Percentiles rank a stretch among this genome's conserved stretches.
Conservation (phyloP, 2,113 vertebrate genomes). For the Paramormyrops kingsleyae region DNA sequence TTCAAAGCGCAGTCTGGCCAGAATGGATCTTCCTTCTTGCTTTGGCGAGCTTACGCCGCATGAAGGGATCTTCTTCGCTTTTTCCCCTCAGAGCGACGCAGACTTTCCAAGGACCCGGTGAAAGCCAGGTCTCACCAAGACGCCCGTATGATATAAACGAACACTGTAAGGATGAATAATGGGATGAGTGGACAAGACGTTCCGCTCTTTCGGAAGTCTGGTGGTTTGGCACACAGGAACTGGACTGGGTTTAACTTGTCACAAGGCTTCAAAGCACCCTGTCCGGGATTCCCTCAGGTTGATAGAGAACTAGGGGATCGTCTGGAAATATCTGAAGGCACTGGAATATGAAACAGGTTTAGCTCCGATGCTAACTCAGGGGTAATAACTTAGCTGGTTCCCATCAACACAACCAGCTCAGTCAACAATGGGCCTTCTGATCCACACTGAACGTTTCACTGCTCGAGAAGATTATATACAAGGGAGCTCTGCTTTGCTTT, state of each 20-base stretch:
- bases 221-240: slow-evolving; percentile 52
- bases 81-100: slow-evolving; percentile 14
- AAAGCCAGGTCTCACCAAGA: slow-evolving; percentile 32
- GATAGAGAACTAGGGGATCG: slow-evolving; percentile 66
- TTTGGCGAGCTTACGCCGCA: slow-evolving; percentile 30
- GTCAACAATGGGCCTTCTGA: slow-evolving; percentile 52
- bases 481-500: neutral
- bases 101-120: slow-evolving; percentile 32
- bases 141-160: slow-evolving; percentile 33
- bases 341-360: slow-evolving; percentile 59
- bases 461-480: neutral
- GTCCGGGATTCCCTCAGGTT: slow-evolving; percentile 48
- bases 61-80: slow-evolving; percentile 23
- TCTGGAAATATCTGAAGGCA: slow-evolving; percentile 60
- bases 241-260: slow-evolving; percentile 63
- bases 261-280: slow-evolving; percentile 59
- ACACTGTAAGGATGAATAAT: slow-evolving; percentile 34
- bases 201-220: slow-evolving; percentile 42
- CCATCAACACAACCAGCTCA: slow-evolving; percentile 59
- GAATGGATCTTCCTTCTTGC: slow-evolving; percentile 36
- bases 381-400: slow-evolving; percentile 63
- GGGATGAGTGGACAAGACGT: slow-evolving; percentile 35
- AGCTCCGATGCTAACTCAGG: slow-evolving; percentile 54
- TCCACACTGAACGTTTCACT: slow-evolving; percentile 53
- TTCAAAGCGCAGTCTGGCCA: slow-evolving; percentile 31